Base-by-base conservation (phyloP, 2,888 invertebrate genomes). In the Erannis defoliaria region DNA sequence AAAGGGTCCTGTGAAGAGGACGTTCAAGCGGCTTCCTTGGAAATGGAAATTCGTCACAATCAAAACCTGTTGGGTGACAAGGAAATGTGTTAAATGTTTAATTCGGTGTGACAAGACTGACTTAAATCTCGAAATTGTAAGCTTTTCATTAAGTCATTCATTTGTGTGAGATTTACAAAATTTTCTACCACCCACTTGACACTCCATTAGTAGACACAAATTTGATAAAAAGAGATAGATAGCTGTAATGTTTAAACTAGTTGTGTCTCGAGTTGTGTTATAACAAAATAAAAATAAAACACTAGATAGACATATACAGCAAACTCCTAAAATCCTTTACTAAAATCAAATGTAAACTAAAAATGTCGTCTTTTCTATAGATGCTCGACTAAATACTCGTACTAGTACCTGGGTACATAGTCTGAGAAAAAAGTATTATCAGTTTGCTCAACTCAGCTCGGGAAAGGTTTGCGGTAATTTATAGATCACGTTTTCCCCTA, bases 41-140 rank as follows among this genome's bases (percentile, higher is more conserved):
- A 87, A 85, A 92, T 90, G 88, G 78, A 83, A 90, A 90, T 90
- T 74, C 72, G 71, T 78, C 78, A 77, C 79, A 77, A 80, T 75
- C 60, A 68, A 71, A 87, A 89, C 89, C 86, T 83, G 89, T 90
- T 88, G 77, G 69, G 70, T 64, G 70, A 77, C 76, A 37, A 78
- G 76, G 69, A 68, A 74, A 73, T 75, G 60, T 76, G 73, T 78
- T 73, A 80, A 81, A 80, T 43, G 78, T 78, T 75, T 81, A 85
- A 89, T 88, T 82, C 71, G 68, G 84, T 80, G 86, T 87, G 84
- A 86, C 89, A 80, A 78, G 76, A 84, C 84, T 79, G 77, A 84
- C 78, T 84, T 89, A 77, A 76, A 80, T 86, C 85, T 77, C 42
- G n/a, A 35, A 51, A 50, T 72, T 69, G 75, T 71, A 77, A 72